These are phyloP conservation scores for Melanostoma scalare DNA, from an alignment of 2,888 invertebrate genomes.

Conservation along the genomic window DNA sequence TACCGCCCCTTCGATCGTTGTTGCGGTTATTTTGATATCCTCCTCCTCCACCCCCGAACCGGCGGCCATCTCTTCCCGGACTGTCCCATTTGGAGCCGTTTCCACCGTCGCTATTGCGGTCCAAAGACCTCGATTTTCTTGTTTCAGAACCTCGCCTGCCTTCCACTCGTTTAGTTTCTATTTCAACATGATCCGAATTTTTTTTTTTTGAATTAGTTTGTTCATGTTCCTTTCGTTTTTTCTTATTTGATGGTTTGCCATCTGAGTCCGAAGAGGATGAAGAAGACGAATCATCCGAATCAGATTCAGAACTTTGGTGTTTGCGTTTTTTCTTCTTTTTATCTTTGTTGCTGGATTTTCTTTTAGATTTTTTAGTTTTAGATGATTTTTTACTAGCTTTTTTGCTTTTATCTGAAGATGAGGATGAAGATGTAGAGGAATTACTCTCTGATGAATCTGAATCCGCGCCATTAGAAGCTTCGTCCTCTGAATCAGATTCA, in stretches of 20 bases:
- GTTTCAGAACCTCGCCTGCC: constrained; percentile 19
- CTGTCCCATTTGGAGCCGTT: constrained; percentile 79
- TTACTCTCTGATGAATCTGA: constrained; percentile 54
- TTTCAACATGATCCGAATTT: constrained; percentile 9
- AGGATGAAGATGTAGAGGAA: constrained; percentile 66
- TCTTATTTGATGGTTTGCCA: constrained; percentile 29
- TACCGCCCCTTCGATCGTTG: constrained; percentile 42
- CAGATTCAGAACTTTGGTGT: constrained; percentile 59
- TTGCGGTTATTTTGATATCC: constrained; percentile 53
- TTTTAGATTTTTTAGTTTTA: constrained; percentile 8
- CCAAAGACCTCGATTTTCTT: constrained; percentile 31
- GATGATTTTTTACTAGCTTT: constrained; percentile 21
- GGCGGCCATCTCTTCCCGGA: constrained; percentile 66
- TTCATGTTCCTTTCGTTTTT: constrained; percentile 9
- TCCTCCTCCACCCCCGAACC: constrained; percentile 5
- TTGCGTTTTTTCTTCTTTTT: constrained; percentile 57
- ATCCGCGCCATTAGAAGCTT: constrained; percentile 45
- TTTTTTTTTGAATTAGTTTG: constrained; percentile 31
- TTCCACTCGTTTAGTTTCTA: constrained; percentile 26
- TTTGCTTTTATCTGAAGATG: constrained; percentile 33
- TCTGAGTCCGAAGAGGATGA: constrained; percentile 50
- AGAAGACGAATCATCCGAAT: constrained; percentile 47
- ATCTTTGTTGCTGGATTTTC: constrained; percentile 7
- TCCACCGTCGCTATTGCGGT: constrained; percentile 48
- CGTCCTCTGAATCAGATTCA: constrained; percentile 39